Evolutionary conservation across 2,113 vertebrate species (phyloP), one percentile per base, ranked within the genome.

Genomic region (Pseudorasbora parva): DNA sequence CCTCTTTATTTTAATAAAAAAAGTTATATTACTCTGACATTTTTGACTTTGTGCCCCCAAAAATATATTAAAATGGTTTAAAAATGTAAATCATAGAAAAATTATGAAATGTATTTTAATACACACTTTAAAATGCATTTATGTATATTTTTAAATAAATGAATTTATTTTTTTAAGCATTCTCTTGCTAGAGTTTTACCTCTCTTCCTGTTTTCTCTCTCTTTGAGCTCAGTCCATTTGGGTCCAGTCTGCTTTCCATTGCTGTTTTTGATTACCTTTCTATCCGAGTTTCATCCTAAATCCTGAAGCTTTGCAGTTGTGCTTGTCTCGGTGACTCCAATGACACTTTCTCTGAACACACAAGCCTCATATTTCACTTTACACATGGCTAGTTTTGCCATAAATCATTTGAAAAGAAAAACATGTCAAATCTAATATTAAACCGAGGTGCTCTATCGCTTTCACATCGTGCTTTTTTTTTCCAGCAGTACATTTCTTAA

Each of bases 381-480:
- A 83, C 91, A 82, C 83, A 75, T 59, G 8, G n/a, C 74, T 49
- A 81, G 86, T 83, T 89, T 89, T 73, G 82, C 87, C 91, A 93
- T 94, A 91, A 92, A 93, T 94, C 92, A 92, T 86, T 84, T 72
- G 3, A 43, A 74, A 91, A 91, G 90, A 88, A 92, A 91, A 93
- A 93, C 90, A 92, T 91, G 92, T 92, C 93, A 92, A 60, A 64
- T 86, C 86, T 87, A 87, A 92, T 91, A 89, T 89, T 81, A 82
- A 78, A 56, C 51, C 74, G 66, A 90, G 75, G 81, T 90, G 88
- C 89, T 90, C 86, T 87, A 82, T 82, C 73, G 68, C 27, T 64
- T 81, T 54, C 45, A 80, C 43, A 68, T 68, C 81, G 71, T 77
- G 68, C 62, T 47, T 80, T 82, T 87, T 82, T 87, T 87, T 85